Base-by-base conservation (phyloP, 2,113 vertebrate species). In the Chaetodon auriga region DNA sequence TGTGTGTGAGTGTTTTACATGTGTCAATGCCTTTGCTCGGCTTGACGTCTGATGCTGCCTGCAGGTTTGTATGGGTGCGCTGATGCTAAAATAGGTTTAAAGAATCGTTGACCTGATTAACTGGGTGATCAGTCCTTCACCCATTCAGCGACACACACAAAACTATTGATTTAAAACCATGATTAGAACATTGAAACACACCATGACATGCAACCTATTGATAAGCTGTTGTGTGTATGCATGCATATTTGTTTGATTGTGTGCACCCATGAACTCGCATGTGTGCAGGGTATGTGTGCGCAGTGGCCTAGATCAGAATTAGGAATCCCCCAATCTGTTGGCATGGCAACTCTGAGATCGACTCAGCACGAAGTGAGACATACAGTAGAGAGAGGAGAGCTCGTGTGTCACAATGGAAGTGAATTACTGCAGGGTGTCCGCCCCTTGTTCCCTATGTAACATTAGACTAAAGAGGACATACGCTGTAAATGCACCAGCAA, bases 241-340 rank as follows among this genome's bases (percentile, higher is more conserved):
- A 2, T 36, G 23, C 68, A 51, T 81, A 18, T 72, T 54, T 25
- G 10, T 23, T 78, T 57, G 6, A 19, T 7, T 74, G 23, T 10
- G 54, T 80, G 23, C 68, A 16, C 35, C 43, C 30, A 54, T 73
- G 61, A n/a, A 10, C 41, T 45, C 61, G 46, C 46, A 53, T 74
- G 35, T 68, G 23, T 68, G 30, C 25, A 21, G 38, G 1, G 0
- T 71, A 9, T 83, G 45, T 58, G 38, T 68, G 71, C 6, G 2
- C 75, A 81, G 43, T 80, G 65, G 80, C 87, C 78, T 79, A 71
- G 62, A 89, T 87, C 70, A 58, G 75, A 72, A 78, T 69, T 75
- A 85, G 83, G 89, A 89, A 84, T 86, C 76, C 85, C 91, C 85
- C 82, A 88, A 92, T 87, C 68, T 87, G 92, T 92, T 89, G 90